Percentiles rank a stretch among this genome's conserved stretches.
phyloP scores from a whole-genome alignment of 2,888 invertebrate genomes.

The Athalia circularis region DNA sequence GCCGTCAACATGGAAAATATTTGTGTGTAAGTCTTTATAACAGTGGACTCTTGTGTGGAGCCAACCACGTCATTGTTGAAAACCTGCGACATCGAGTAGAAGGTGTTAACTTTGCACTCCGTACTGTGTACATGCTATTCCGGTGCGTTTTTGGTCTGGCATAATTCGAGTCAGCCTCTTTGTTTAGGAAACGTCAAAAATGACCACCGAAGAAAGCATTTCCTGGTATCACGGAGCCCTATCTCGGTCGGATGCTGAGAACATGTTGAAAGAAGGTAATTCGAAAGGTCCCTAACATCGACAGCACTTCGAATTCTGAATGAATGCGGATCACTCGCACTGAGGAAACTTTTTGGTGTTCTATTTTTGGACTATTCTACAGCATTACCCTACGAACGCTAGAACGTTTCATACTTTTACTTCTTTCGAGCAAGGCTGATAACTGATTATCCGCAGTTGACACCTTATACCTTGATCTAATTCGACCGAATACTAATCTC shows the following conservation, averaged over 20 bases:
- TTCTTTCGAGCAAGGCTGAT: background rate
- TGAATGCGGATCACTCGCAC: background rate
- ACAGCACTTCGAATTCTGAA: background rate
- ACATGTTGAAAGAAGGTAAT: conserved; percentile 82
- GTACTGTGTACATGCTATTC: background rate
- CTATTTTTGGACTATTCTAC: conserved; percentile 9
- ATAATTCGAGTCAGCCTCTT: background rate
- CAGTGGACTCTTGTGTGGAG: too few relatives aligned
- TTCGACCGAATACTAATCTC: background rate
- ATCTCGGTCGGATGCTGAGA: conserved; percentile 84
- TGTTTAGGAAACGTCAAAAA: conserved; percentile 72
- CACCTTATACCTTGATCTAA: background rate
- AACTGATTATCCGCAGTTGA: background rate
- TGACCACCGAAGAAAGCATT: conserved; percentile 85
- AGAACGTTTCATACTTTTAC: background rate
- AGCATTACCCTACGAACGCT: conserved; percentile 3
- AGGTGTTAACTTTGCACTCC: background rate
- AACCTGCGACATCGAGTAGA: background rate
- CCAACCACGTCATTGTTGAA: background rate
- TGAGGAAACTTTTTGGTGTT: conserved; percentile 19
- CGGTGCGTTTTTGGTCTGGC: background rate
- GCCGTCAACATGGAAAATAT: too few relatives aligned
- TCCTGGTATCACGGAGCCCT: conserved; percentile 91
- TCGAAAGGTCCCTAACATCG: conserved; percentile 40
- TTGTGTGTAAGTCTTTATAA: too few relatives aligned